These are phyloP conservation scores for Cephalopholis sonnerati DNA, from an alignment of 2,113 vertebrate species.

Conservation along the genomic window DNA sequence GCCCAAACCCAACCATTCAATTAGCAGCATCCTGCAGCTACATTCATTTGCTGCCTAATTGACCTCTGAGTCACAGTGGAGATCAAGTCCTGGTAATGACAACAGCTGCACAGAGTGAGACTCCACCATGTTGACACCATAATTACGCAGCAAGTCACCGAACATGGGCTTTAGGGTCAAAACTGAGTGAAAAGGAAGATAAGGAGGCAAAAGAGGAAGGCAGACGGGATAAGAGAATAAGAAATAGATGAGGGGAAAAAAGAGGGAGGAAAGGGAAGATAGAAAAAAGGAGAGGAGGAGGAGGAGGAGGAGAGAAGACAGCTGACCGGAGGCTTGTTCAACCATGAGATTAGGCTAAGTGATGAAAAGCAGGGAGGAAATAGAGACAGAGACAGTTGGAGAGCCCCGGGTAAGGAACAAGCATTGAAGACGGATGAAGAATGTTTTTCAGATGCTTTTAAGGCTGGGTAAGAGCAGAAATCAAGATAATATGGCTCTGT, in stretches of 20 bases:
- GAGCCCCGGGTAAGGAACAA: conserved; percentile 41
- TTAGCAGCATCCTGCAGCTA: conserved; percentile 67
- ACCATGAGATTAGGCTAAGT: conserved; percentile 68
- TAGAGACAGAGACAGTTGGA: conserved; percentile 46
- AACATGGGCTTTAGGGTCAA: conserved; percentile 43
- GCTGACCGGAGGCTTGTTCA: conserved; percentile 63
- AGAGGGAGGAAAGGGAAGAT: not conserved
- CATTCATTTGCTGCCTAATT: conserved; percentile 74
- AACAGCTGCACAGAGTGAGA: conserved; percentile 62
- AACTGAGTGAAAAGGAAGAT: conserved; percentile 41
- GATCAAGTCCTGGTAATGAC: conserved; percentile 61
- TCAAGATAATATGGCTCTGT: conserved; percentile 35
- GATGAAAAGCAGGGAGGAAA: conserved; percentile 63
- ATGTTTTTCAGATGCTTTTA: conserved; percentile 34
- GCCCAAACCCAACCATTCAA: conserved; percentile 66
- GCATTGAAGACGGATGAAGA: conserved; percentile 22
- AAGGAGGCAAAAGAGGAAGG: conserved; percentile 3
- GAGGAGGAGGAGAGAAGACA: conserved; percentile 28
- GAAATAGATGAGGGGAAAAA: conserved; percentile 13
- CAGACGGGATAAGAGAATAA: conserved; percentile 8
- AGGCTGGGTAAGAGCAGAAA: conserved; percentile 21
- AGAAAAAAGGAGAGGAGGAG: too few species aligned
- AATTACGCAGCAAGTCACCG: conserved; percentile 66
- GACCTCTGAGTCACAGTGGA: conserved; percentile 68
- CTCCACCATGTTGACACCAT: conserved; percentile 38